Percentiles rank a stretch among this genome's conserved stretches.
phyloP scores from a whole-genome alignment of 1,140 invertebrate species.

The Drosophila rufa region DNA sequence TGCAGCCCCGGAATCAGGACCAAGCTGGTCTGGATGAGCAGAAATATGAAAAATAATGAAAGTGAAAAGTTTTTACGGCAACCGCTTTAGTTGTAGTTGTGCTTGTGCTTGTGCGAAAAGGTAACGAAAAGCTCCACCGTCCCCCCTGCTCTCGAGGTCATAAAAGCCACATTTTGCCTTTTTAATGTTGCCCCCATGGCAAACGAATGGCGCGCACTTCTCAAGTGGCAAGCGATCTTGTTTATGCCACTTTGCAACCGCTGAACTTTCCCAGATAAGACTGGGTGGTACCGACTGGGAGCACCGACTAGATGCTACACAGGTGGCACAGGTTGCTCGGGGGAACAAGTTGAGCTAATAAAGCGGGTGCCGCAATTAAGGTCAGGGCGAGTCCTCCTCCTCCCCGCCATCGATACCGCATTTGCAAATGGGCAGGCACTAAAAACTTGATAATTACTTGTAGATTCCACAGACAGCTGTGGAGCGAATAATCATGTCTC shows the following conservation, averaged over 20 bases:
- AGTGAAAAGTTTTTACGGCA: slow-evolving; percentile 78
- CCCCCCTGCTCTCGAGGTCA: slow-evolving; percentile 24
- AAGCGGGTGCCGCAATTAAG: slow-evolving; percentile 63
- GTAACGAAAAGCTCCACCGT: background rate
- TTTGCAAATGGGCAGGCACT: slow-evolving; percentile 41
- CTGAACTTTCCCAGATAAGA: slow-evolving; percentile 64
- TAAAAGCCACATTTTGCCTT: slow-evolving; percentile 80
- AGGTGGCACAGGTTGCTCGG: slow-evolving; percentile 8
- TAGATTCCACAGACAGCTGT: slow-evolving; percentile 25
- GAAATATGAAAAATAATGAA: slow-evolving; percentile 81
- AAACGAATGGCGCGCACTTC: slow-evolving; percentile 62
- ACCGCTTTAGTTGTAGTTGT: slow-evolving; percentile 24
- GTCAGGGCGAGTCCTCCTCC: slow-evolving; percentile 24
- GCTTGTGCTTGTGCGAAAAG: slow-evolving; percentile 33
- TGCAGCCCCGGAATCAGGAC: slow-evolving; percentile 6
- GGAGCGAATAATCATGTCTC: slow-evolving; percentile 7
- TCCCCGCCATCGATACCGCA: slow-evolving; percentile 22
- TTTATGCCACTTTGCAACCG: slow-evolving; percentile 67
- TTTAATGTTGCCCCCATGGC: slow-evolving; percentile 63
- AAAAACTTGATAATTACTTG: slow-evolving; percentile 61
- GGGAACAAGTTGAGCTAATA: slow-evolving; percentile 49
- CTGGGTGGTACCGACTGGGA: background rate
- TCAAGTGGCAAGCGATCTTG: slow-evolving; percentile 78
- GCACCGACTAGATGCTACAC: background rate
- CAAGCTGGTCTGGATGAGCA: slow-evolving; percentile 28